Evolutionary conservation across 2,888 invertebrate genomes (phyloP), one percentile per base, ranked within the genome.

Genomic region (Gastrophysa polygoni): DNA sequence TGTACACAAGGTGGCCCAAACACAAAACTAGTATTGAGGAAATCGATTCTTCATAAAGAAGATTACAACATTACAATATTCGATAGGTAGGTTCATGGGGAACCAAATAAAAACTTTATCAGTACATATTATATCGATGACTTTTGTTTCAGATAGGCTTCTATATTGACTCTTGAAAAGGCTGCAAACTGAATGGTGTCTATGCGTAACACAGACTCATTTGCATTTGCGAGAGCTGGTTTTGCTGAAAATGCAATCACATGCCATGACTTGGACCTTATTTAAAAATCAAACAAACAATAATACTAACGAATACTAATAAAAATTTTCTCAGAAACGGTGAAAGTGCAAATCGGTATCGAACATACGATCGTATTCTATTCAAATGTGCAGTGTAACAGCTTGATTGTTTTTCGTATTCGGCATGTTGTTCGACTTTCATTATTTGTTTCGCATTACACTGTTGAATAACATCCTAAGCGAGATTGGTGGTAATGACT

Each of bases 331-430:
- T 58, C 67, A 67, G 55, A 67, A 62, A 64, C 62, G 64, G 64
- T 64, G 67, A 67, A 67, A 67, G 67, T 67, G 56, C 60, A 59
- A 55, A 64, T 64, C 64, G 49, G 59, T 61, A 67, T 64, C 64
- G 59, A 54, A 57, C 62, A 55, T 58, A 60, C 67, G 57, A 67
- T 64, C 64, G 62, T 57, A 62, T 61, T 64, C 62, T 59, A 67
- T 67, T 67, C 57, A 67, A 64, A 58, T 59, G 57, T 50, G 51
- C 57, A 59, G 48, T 59, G 50, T 50, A 57, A 20, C 52, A 50
- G 61, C 50, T 54, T 55, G 62, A 61, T 61, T 67, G 58, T 66
- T 38, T 63, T 62, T 47, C 54, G 49, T 63, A 43, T 63, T 59
- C 43, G 57, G 50, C 43, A 55, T 66, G 61, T 58, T 29, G 50